Base-by-base conservation (phyloP, 2,797 vertebrate genomes). In the Lindbergichthys nudifrons region DNA sequence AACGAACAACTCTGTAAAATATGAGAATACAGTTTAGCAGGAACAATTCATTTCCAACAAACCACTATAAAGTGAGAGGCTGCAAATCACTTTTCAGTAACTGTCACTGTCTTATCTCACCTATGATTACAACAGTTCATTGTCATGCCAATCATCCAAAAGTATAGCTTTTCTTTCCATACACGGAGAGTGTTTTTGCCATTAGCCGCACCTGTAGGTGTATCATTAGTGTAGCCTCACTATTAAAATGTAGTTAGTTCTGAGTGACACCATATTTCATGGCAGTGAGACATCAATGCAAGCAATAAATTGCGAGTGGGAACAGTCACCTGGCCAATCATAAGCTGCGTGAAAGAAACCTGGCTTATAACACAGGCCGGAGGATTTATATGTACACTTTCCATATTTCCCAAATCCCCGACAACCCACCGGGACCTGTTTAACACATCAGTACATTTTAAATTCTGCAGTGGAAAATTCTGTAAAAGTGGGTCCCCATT, bases 261-360 rank as follows among this genome's bases (percentile, higher is more conserved):
- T 78, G 78, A 90, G 57, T 77, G 88, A 88, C 88, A 81, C 77
- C 73, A 69, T 90, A 90, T 90, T 93, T 93, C 84, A 93, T 39
- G 58, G 85, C 30, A 53, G 70, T 78, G 65, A 79, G 52, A 87
- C 84, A 80, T 90, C 86, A 89, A 86, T 83, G 80, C 74, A 39
- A 77, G 79, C 84, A 74, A 73, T 90, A 88, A 89, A 92, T 81
- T 67, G 78, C 36, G 56, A 83, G 71, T 47, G 56, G 78, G 80
- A 90, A 79, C 47, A 30, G 82, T 87, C 89, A 91, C 88, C 88
- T 85, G 83, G 84, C 58, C 86, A 79, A 82, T 83, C 80, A 60
- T 47, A 16, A 43, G 65, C 73, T 42, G 18, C 53, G 77, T 73
- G 79, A 80, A 87, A 75, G 79, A 82, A 90, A 86, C 69, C 88